These are phyloP conservation scores for Linhomoeus sp. DNA, from an alignment of 2,888 invertebrate genomes.

Conservation along the genomic window DNA sequence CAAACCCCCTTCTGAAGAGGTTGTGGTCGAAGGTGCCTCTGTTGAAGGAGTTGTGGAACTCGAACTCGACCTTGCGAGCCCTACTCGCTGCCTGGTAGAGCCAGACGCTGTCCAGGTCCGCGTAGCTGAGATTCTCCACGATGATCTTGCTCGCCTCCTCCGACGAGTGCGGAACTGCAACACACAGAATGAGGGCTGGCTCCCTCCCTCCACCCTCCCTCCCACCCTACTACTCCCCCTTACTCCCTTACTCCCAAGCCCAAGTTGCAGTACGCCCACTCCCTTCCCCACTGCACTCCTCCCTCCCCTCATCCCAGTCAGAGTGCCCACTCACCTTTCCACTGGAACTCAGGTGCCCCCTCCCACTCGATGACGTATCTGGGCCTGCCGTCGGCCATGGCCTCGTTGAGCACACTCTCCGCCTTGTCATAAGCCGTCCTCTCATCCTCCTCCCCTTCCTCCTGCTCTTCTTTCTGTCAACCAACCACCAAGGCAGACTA, in stretches of 20 bases:
- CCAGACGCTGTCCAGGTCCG: neutral
- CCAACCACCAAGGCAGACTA: no score
- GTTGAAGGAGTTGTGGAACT: neutral
- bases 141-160: neutral
- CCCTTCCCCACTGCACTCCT: no score
- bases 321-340: neutral
- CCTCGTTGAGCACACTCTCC: no score
- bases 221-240: no score
- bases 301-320: neutral
- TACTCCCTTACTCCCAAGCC: no score
- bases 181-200: no score
- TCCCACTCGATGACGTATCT: neutral
- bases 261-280: no score
- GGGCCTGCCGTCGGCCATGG: no score
- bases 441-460: no score
- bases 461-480: no score
- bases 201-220: no score
- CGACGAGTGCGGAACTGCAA: neutral
- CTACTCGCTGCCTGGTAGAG: neutral
- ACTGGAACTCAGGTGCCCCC: conserved; percentile 4
- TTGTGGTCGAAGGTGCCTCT: neutral
- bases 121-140: neutral
- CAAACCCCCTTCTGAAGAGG: neutral
- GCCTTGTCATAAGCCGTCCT: no score
- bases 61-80: neutral